phyloP scores from a whole-genome alignment of 2,888 invertebrate genomes.

The Eristalis intricaria region DNA sequence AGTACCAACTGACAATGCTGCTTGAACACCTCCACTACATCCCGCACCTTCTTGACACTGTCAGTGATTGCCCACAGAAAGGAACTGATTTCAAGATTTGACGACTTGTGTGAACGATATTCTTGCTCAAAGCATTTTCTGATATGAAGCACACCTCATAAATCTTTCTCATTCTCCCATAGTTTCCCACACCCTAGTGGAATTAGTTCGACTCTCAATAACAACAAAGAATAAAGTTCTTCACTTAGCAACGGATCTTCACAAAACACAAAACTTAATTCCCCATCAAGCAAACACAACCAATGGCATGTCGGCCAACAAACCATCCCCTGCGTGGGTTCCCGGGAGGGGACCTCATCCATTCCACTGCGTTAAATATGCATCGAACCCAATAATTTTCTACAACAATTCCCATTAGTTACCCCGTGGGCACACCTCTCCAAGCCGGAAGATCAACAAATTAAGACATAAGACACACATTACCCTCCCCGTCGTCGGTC shows the following conservation, averaged over 20 bases:
- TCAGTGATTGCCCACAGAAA: no score
- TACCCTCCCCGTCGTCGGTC: background rate
- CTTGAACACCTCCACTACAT: no score
- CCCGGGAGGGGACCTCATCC: background rate
- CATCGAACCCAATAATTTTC: conserved; percentile 62
- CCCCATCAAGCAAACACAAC: background rate
- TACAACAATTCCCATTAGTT: conserved; percentile 55
- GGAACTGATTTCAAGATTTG: no score
- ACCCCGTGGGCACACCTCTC: conserved; percentile 52
- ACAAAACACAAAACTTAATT: background rate
- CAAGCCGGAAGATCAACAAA: conserved; percentile 70
- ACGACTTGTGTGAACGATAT: no score
- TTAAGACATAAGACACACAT: conserved; percentile 64
- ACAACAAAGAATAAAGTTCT: background rate
- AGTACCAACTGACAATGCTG: no score
- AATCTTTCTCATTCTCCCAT: no score
- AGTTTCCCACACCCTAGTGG: no score
- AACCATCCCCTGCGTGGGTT: conserved; percentile 38
- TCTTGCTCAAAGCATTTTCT: no score
- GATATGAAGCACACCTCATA: no score
- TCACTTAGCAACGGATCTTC: background rate
- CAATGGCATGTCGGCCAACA: background rate
- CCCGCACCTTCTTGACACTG: no score
- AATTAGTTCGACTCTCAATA: no score
- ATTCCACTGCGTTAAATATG: conserved; percentile 48